Evolutionary conservation across 1,140 invertebrate species (phyloP).

Genomic region (Zaprionus gabonicus): DNA sequence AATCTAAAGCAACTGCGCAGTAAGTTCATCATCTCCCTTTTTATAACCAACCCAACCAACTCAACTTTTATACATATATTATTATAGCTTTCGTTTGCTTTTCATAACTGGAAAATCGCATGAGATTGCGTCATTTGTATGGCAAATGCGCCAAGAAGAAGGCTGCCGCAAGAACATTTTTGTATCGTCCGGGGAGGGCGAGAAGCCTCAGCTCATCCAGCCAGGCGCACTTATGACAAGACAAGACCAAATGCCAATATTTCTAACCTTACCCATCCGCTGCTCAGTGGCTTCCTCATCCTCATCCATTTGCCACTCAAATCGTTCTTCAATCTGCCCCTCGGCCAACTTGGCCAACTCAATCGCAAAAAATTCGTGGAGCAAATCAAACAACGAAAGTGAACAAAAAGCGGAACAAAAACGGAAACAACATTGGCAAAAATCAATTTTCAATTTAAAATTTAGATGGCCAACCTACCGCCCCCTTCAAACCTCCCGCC

Average conservation of each 20-base stretch:
- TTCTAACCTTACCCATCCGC: neutral
- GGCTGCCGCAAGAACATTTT: neutral
- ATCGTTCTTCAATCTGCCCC: constrained; percentile 53
- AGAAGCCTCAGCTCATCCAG: constrained; percentile 42
- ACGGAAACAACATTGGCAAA: constrained; percentile 59
- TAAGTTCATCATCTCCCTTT: neutral
- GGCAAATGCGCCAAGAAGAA: neutral
- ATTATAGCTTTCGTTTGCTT: constrained; percentile 4
- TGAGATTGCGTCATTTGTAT: constrained; percentile 6
- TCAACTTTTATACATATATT: neutral
- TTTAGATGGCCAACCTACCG: constrained; percentile 58
- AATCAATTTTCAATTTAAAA: constrained; percentile 82
- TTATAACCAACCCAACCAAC: neutral
- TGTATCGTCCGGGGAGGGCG: neutral
- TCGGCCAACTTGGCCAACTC: constrained; percentile 52
- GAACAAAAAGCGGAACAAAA: constrained; percentile 16
- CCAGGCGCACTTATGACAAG: constrained; percentile 55
- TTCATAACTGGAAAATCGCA: constrained; percentile 1
- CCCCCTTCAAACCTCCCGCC: constrained; percentile 5
- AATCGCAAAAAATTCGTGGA: constrained; percentile 57
- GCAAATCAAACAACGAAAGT: constrained; percentile 58
- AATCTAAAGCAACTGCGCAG: constrained; percentile 3
- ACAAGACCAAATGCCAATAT: constrained; percentile 24
- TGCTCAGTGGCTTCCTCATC: neutral
- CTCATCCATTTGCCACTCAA: constrained; percentile 11